These are phyloP conservation scores for Axea sp. DNA, from an alignment of 2,888 invertebrate genomes.

Conservation along the genomic window DNA sequence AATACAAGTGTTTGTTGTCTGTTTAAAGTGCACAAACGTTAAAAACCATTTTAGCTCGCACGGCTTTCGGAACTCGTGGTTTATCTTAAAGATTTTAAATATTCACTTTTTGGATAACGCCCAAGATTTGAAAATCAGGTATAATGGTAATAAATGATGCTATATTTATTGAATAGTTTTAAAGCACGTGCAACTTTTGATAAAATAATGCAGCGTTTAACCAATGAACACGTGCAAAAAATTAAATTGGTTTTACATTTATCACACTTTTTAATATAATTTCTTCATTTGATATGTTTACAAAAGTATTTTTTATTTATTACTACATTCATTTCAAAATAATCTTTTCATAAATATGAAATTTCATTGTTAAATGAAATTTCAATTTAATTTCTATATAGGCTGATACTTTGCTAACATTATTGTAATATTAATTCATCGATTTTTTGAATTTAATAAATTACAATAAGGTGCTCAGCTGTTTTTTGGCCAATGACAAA, in stretches of 20 bases:
- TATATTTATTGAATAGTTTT: slow-evolving; percentile 56
- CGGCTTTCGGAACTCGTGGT: slow-evolving; percentile 25
- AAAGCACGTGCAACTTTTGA: slow-evolving; percentile 32
- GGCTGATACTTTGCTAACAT: slow-evolving; percentile 40
- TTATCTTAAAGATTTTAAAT: slow-evolving; percentile 47
- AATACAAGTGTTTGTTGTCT: slow-evolving; percentile 29
- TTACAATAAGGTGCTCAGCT: slow-evolving; percentile 32
- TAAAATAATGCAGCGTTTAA: slow-evolving; percentile 6
- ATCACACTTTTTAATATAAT: no score
- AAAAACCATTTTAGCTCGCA: slow-evolving; percentile 31
- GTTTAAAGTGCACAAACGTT: slow-evolving; percentile 21
- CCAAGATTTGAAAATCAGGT: slow-evolving; percentile 52
- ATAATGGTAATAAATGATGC: slow-evolving; percentile 54
- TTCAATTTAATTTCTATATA: no score
- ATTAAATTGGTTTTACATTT: neutral
- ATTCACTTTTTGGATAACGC: slow-evolving; percentile 48
- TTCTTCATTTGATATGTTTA: no score
- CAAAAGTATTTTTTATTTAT: no score
- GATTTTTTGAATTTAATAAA: slow-evolving; percentile 23
- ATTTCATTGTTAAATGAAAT: no score
- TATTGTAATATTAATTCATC: slow-evolving; percentile 29
- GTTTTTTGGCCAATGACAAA: slow-evolving; percentile 33
- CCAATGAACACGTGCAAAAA: slow-evolving; percentile 9
- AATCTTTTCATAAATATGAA: no score
- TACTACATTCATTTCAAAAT: no score